phyloP scores from a whole-genome alignment of 2,888 invertebrate genomes.

The Synergus umbraculus region DNA sequence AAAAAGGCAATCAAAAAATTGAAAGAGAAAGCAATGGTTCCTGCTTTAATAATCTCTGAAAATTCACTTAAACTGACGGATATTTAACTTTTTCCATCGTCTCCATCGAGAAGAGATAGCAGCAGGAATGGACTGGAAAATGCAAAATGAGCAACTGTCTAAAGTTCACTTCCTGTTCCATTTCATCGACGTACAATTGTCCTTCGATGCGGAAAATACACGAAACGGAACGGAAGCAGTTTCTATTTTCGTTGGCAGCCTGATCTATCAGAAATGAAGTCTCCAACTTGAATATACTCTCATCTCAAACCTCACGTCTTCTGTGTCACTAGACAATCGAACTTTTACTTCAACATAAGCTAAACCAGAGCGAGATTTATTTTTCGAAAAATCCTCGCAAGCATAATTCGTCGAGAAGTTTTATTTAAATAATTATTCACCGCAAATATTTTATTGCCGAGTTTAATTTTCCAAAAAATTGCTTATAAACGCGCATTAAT shows the following conservation, averaged over 20 bases:
- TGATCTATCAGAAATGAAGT: constrained; percentile 17
- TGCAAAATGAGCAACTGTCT: constrained; percentile 15
- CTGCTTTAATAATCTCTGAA: neutral
- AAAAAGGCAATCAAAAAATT: too few species aligned
- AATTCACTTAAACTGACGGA: neutral
- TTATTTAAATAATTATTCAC: neutral
- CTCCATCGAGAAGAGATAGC: neutral
- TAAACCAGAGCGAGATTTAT: neutral
- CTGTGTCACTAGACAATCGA: neutral
- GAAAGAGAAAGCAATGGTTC: neutral
- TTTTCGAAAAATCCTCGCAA: neutral
- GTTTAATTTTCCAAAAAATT: too few species aligned
- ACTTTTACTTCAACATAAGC: neutral
- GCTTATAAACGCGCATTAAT: too few species aligned
- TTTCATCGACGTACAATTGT: constrained; percentile 24
- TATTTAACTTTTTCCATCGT: neutral
- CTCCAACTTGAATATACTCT: constrained; percentile 4
- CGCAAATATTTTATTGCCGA: too few species aligned
- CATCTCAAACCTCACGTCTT: constrained; percentile 18
- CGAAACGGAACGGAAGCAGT: constrained; percentile 1
- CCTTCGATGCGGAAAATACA: neutral
- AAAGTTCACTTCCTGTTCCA: constrained; percentile 19
- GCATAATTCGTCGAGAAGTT: neutral
- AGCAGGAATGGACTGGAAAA: neutral
- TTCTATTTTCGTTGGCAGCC: constrained; percentile 17